These are phyloP conservation scores for Theodoxus fluviatilis DNA, from an alignment of 2,888 invertebrate species.

Conservation along the genomic window DNA sequence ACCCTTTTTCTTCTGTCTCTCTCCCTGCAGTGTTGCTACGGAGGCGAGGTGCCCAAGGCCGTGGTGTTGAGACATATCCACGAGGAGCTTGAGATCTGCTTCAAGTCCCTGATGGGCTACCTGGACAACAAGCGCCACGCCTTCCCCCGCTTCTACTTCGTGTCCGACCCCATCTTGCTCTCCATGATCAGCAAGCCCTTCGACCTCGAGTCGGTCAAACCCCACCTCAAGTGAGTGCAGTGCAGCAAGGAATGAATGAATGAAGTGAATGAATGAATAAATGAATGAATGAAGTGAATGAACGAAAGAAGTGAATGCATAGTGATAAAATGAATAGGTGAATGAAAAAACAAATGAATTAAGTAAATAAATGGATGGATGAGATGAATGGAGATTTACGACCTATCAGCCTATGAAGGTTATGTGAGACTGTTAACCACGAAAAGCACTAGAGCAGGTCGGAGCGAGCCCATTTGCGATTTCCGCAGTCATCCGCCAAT, in stretches of 20 bases:
- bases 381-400: too few relatives aligned
- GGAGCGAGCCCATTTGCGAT: too few relatives aligned
- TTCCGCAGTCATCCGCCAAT: too few relatives aligned
- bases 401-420: too few relatives aligned
- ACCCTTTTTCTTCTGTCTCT: too few relatives aligned
- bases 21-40: conserved; percentile 61
- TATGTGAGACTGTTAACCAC: too few relatives aligned
- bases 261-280: neutral
- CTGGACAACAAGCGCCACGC: conserved; percentile 62
- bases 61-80: conserved; percentile 63
- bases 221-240: conserved; percentile 57
- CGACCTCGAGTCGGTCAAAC: conserved; percentile 62
- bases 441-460: too few relatives aligned
- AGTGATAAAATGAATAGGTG: too few relatives aligned
- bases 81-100: conserved; percentile 65
- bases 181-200: conserved; percentile 61
- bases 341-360: neutral
- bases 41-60: conserved; percentile 63
- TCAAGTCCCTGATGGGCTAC: conserved; percentile 62
- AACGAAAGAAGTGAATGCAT: neutral
- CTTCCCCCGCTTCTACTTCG: conserved; percentile 65
- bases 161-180: conserved; percentile 62
- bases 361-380: too few relatives aligned
- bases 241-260: too few relatives aligned
- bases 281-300: neutral